Evolutionary conservation across 2,888 invertebrate species (phyloP).

Genomic region (Leptopilina myrica): DNA sequence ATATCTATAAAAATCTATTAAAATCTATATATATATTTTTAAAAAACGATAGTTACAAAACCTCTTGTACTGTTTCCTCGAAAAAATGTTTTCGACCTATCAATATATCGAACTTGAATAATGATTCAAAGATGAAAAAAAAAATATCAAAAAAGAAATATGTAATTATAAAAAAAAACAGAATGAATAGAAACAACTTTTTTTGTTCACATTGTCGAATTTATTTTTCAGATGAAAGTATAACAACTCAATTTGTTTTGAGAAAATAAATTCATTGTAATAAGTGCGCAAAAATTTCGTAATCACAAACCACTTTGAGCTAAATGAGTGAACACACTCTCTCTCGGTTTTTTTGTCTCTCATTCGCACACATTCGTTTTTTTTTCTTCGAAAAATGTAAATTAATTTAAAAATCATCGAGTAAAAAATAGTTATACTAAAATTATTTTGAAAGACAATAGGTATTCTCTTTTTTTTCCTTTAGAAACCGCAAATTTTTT

Average conservation of each 20-base stretch:
- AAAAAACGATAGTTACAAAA: slow-evolving; percentile 16
- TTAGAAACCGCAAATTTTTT: neutral
- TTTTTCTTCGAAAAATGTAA: neutral
- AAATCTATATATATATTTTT: slow-evolving; percentile 11
- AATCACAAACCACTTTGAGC: slow-evolving; percentile 34
- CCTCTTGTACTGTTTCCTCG: neutral
- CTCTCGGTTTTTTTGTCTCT: no score
- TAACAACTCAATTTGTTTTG: neutral
- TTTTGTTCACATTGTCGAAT: slow-evolving; percentile 34
- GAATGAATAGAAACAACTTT: neutral
- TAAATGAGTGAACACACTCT: neutral
- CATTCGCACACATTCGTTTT: neutral
- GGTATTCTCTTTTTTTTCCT: neutral
- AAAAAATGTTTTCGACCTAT: neutral
- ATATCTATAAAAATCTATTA: slow-evolving; percentile 20
- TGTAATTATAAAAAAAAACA: slow-evolving; percentile 19
- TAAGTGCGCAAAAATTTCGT: slow-evolving; percentile 6
- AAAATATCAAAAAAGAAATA: slow-evolving; percentile 1
- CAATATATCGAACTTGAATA: neutral
- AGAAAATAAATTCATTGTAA: neutral
- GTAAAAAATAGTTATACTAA: neutral
- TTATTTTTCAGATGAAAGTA: slow-evolving; percentile 12
- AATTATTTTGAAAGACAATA: slow-evolving; percentile 10
- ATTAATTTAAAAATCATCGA: slow-evolving; percentile 10
- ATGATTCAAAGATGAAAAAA: neutral